Evolutionary conservation across 2,113 vertebrate genomes (phyloP).

Genomic region (Pachyramphus minor): DNA sequence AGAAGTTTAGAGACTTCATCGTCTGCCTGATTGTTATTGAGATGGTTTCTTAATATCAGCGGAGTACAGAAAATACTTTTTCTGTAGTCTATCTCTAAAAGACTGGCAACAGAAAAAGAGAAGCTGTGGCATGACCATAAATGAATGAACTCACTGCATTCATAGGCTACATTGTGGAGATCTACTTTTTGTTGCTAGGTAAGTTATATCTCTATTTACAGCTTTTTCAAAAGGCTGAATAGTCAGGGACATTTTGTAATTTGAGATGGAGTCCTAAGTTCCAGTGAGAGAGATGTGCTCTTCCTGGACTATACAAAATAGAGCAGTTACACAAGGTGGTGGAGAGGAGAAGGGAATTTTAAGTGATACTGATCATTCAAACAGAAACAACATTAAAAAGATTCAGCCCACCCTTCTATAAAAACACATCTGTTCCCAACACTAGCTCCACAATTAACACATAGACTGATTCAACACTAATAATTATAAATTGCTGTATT

Average conservation of each 20-base stretch:
- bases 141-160: slow-evolving; percentile 34
- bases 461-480: slow-evolving; percentile 1
- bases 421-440: not conserved
- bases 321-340: slow-evolving; percentile 26
- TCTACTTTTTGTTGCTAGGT: slow-evolving; percentile 58
- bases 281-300: slow-evolving; percentile 4
- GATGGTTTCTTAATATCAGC: not conserved
- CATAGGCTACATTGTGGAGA: not conserved
- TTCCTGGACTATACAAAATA: slow-evolving; percentile 5
- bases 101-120: not conserved
- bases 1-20: not conserved
- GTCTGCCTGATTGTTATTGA: not conserved
- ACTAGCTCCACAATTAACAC: not conserved
- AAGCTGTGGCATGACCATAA: not conserved
- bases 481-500: not conserved
- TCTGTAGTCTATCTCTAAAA: not conserved
- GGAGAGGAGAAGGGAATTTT: not conserved
- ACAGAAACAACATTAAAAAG: not conserved
- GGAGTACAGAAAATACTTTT: not conserved
- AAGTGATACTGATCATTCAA: not conserved
- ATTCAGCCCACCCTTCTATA: not conserved
- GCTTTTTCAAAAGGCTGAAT: slow-evolving; percentile 42
- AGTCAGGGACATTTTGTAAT: slow-evolving; percentile 53
- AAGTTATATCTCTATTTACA: slow-evolving; percentile 54
- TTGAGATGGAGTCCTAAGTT: slow-evolving; percentile 31